phyloP scores from a whole-genome alignment of 2,113 vertebrate genomes.

The Narcine bancroftii region DNA sequence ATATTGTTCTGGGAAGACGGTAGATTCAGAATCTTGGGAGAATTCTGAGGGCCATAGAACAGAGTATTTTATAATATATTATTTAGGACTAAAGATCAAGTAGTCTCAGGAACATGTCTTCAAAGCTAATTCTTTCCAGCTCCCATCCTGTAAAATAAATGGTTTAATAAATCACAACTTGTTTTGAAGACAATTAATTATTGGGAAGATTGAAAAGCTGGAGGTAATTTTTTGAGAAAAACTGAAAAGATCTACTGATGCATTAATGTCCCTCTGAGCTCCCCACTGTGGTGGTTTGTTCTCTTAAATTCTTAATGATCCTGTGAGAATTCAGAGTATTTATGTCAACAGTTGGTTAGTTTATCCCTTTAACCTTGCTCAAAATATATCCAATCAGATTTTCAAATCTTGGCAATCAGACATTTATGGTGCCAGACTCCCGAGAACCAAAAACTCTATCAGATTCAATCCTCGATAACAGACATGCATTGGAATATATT shows the following conservation, averaged over 20 bases:
- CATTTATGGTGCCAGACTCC: neutral
- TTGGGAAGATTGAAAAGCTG: neutral
- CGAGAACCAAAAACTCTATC: neutral
- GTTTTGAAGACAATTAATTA: neutral
- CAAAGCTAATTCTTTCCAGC: neutral
- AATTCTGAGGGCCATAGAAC: neutral
- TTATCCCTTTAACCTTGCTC: conserved; percentile 14
- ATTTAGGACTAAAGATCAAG: neutral
- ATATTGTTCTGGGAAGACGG: neutral
- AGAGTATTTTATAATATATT: neutral
- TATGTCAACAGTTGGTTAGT: neutral
- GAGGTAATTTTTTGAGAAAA: neutral
- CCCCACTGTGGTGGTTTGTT: neutral
- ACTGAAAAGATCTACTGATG: neutral
- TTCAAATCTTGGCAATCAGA: neutral
- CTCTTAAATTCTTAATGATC: conserved; percentile 22
- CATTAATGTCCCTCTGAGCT: neutral
- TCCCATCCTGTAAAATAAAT: neutral
- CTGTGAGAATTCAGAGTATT: neutral
- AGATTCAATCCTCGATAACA: too few species aligned
- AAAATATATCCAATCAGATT: neutral
- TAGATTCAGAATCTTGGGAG: neutral
- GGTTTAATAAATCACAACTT: neutral
- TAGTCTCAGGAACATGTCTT: neutral
- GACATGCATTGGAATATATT: neutral